Conservation (phyloP, 1,140 invertebrate genomes). For the Saccostrea cuccullata region DNA sequence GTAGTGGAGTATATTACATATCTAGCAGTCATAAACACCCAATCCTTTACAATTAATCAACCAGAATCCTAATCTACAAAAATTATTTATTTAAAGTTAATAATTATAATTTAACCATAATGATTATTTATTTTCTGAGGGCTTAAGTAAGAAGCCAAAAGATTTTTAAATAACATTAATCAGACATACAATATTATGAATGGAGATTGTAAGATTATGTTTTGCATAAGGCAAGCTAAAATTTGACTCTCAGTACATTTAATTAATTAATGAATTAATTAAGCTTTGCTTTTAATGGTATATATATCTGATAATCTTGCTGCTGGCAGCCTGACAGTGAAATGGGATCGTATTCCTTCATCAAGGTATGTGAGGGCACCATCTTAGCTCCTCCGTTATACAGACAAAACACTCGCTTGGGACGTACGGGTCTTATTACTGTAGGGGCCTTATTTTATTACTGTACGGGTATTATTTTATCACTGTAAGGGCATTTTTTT, state of each 20-base stretch:
- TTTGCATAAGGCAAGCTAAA: neutral
- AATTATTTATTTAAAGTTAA: neutral
- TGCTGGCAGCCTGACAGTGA: slow-evolving; percentile 31
- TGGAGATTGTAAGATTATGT: slow-evolving; percentile 26
- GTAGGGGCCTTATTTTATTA: too few species aligned
- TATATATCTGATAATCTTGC: slow-evolving; percentile 23
- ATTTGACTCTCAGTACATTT: neutral
- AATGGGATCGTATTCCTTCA: slow-evolving; percentile 22
- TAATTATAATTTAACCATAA: neutral
- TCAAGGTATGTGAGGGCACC: slow-evolving; percentile 31
- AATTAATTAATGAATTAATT: neutral
- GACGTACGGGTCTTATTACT: neutral
- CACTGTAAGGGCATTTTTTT: neutral
- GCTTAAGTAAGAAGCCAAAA: slow-evolving; percentile 13
- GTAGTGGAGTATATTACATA: slow-evolving; percentile 1
- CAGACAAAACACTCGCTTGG: neutral
- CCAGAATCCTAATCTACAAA: slow-evolving; percentile 24
- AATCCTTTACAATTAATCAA: slow-evolving; percentile 2
- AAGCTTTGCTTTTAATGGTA: slow-evolving; percentile 16
- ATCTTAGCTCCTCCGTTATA: neutral
- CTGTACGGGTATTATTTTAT: neutral
- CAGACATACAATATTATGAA: neutral
- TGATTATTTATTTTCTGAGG: neutral
- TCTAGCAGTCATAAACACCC: slow-evolving; percentile 12
- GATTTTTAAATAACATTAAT: neutral